Percentiles rank a stretch among this genome's conserved stretches.
phyloP scores from a whole-genome alignment of 2,113 vertebrate genomes.

The Stigmatopora nigra region DNA sequence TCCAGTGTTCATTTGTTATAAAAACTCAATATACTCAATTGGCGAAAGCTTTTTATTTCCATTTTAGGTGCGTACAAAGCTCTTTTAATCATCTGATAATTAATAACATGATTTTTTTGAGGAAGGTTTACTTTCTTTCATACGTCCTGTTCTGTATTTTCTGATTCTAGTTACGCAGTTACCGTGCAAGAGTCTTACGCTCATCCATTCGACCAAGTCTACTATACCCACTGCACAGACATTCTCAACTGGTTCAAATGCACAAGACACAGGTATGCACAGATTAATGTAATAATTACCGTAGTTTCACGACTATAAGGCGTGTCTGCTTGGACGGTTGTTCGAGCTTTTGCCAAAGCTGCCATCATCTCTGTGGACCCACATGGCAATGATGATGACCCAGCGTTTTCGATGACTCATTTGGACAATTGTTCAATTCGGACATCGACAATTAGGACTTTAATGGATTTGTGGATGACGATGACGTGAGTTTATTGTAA shows the following conservation, averaged over 20 bases:
- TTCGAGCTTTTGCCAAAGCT: no score
- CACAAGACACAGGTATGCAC: slow-evolving; percentile 81
- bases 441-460: no score
- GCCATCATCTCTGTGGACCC: no score
- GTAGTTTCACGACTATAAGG: no score
- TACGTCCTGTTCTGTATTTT: not conserved
- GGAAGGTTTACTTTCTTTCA: not conserved
- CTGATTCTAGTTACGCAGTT: slow-evolving; percentile 77
- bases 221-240: slow-evolving; percentile 90
- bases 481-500: no score
- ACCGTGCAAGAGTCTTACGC: slow-evolving; percentile 89
- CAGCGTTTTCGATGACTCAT: no score
- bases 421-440: no score
- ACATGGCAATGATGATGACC: no score
- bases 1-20: not conserved
- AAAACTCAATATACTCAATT: not conserved
- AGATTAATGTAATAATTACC: not conserved
- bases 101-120: not conserved
- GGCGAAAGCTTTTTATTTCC: not conserved
- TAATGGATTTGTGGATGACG: no score
- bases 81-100: not conserved
- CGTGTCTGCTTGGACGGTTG: no score
- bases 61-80: not conserved
- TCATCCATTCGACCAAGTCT: slow-evolving; percentile 91
- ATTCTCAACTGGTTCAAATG: slow-evolving; percentile 98